Conservation (phyloP, 1,140 invertebrate genomes). For the Samia ricini region DNA sequence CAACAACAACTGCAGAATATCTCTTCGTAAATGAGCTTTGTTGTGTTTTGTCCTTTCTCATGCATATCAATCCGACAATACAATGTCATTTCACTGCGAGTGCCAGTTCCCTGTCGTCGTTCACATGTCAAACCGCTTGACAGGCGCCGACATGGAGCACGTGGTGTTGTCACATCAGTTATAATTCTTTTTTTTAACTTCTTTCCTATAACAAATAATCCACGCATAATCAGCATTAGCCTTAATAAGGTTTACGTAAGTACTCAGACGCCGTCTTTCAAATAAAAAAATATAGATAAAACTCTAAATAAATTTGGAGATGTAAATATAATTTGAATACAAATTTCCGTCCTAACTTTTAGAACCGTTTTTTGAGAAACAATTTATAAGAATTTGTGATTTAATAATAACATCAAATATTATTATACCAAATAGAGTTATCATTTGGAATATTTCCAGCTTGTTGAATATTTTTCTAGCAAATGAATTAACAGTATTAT, state of each 20-base stretch:
- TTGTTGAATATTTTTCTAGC: too few relatives aligned
- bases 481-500: too few relatives aligned
- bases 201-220: background rate
- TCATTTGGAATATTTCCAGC: background rate
- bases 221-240: background rate
- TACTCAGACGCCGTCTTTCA: too few relatives aligned
- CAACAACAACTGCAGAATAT: background rate
- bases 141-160: conserved; percentile 35
- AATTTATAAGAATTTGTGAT: too few relatives aligned
- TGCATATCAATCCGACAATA: conserved; percentile 30
- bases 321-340: too few relatives aligned
- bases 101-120: conserved; percentile 30
- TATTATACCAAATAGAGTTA: background rate
- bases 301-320: too few relatives aligned
- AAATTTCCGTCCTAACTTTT: too few relatives aligned
- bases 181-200: conserved; percentile 42
- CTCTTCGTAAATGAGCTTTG: background rate
- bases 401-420: too few relatives aligned
- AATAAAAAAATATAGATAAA: too few relatives aligned
- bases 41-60: conserved; percentile 18
- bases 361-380: too few relatives aligned
- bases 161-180: conserved; percentile 40
- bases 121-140: conserved; percentile 39
- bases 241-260: background rate
- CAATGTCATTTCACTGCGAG: conserved; percentile 28